A percentile compares a stretch with the other conserved stretches of the same genome.
Evolutionary conservation across 2,888 invertebrate genomes (phyloP).

Genomic region (Coremacera marginata): DNA sequence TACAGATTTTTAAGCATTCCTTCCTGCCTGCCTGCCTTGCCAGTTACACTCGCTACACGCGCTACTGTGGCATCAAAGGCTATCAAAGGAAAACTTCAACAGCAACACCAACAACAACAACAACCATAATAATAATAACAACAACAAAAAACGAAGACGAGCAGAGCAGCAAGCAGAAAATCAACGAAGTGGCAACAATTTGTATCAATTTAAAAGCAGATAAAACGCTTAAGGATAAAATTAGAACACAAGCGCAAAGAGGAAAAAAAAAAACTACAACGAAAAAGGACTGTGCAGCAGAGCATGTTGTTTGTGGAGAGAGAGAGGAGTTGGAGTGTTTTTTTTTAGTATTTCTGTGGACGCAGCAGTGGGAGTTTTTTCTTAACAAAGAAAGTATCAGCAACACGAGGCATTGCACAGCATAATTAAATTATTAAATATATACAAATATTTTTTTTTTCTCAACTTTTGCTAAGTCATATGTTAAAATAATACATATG

Average conservation of each 20-base stretch:
- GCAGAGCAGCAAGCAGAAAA: not conserved
- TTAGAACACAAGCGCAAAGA: not conserved
- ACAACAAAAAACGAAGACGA: not conserved
- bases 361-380: no score
- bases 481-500: no score
- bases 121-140: not conserved
- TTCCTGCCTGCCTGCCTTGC: not conserved
- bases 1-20: not conserved
- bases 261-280: not conserved
- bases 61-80: not conserved
- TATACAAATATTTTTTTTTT: no score
- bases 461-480: no score
- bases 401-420: no score
- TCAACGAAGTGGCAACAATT: constrained; percentile 36
- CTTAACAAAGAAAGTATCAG: no score
- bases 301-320: no score
- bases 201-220: constrained; percentile 34
- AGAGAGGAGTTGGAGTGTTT: no score
- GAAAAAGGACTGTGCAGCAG: no score
- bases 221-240: constrained; percentile 32
- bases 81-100: not conserved
- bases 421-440: no score
- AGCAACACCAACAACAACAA: not conserved
- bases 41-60: no score
- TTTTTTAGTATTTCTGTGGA: no score